These are phyloP conservation scores for Bubalus kerabau DNA, from an alignment of 2,113 vertebrate genomes.

Conservation along the genomic window DNA sequence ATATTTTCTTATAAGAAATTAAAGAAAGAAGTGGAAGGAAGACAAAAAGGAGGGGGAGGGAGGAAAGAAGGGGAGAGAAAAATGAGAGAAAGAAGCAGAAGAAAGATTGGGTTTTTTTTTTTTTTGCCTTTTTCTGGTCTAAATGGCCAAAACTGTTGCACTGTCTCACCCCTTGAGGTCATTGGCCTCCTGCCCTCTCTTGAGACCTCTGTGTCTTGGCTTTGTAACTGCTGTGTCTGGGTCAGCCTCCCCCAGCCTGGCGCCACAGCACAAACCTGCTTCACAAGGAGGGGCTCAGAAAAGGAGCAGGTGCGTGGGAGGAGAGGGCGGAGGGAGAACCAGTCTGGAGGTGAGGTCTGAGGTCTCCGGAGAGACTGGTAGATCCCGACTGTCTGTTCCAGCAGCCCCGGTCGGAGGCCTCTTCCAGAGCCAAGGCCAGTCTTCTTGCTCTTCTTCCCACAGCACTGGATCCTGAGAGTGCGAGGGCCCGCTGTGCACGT, in stretches of 20 bases:
- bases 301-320: not conserved
- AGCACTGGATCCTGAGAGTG: fast-evolving
- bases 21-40: not conserved
- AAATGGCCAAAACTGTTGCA: not conserved
- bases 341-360: fast-evolving
- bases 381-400: not conserved
- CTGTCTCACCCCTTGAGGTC: not conserved
- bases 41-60: not conserved
- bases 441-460: not conserved
- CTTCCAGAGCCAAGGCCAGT: not conserved
- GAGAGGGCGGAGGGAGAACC: not conserved
- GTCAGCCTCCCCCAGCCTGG: not conserved
- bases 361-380: not conserved
- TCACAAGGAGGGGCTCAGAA: not conserved
- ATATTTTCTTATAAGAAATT: not conserved
- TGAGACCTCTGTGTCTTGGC: not conserved
- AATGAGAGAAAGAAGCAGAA: not conserved
- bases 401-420: not conserved
- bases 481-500: fast-evolving
- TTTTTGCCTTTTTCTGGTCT: not conserved
- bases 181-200: not conserved
- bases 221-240: not conserved
- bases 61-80: not conserved
- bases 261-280: not conserved
- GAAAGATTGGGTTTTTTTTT: not conserved